These are phyloP conservation scores for Drosophila nigritarsus DNA, from an alignment of 2,888 invertebrate species.

Conservation along the genomic window DNA sequence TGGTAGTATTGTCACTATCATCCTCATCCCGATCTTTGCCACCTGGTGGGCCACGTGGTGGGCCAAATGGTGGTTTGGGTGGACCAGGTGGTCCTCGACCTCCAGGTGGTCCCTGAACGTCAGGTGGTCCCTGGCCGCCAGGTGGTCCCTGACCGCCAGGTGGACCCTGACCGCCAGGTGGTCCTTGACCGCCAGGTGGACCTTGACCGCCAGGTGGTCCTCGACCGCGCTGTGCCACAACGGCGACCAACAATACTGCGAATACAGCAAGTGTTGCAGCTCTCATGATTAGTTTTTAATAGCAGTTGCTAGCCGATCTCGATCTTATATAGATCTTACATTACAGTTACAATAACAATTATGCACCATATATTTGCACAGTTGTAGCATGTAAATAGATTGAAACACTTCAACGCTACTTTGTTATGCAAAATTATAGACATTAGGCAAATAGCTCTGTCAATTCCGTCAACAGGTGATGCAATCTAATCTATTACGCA, in stretches of 20 bases:
- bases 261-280: constrained; percentile 53
- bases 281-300: constrained; percentile 40
- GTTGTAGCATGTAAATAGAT: constrained; percentile 21
- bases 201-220: constrained; percentile 11
- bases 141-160: constrained; percentile 7
- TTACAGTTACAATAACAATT: not conserved
- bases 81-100: not conserved
- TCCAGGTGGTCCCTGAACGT: constrained; percentile 6
- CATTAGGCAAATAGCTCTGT: constrained; percentile 24
- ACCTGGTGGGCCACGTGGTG: constrained; percentile 21
- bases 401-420: not conserved
- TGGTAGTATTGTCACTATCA: not conserved
- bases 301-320: not conserved
- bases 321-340: constrained; percentile 40
- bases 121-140: constrained; percentile 3
- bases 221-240: constrained; percentile 38
- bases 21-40: constrained; percentile 3
- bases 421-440: constrained; percentile 25
- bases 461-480: constrained; percentile 11
- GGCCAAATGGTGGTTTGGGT: constrained; percentile 3
- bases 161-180: constrained; percentile 6
- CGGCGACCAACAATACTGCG: constrained; percentile 45
- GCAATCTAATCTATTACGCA: constrained; percentile 27
- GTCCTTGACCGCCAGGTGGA: constrained; percentile 4
- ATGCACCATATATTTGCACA: constrained; percentile 37